Evolutionary conservation across 92 coral and sea anemone species (phyloP).

Genomic region (Zoanthus sociatus): DNA sequence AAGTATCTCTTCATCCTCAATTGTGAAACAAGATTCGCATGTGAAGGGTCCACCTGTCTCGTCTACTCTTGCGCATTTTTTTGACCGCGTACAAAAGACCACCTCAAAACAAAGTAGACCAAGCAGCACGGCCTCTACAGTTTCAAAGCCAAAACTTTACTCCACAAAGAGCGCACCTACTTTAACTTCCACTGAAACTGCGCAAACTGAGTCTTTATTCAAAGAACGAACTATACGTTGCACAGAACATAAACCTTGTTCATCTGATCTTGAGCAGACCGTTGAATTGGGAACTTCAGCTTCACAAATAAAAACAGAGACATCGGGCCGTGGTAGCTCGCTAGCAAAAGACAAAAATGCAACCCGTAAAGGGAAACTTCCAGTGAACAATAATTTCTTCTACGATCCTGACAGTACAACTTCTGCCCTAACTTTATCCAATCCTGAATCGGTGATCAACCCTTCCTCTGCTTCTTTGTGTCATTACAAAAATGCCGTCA

Average conservation of each 20-base stretch:
- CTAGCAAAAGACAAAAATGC: background rate
- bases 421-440: background rate
- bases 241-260: background rate
- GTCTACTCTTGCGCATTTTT: slow-evolving; percentile 16
- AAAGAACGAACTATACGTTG: background rate
- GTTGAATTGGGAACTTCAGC: background rate
- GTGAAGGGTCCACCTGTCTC: background rate
- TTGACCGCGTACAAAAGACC: slow-evolving; percentile 18
- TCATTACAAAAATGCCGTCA: background rate
- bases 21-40: background rate
- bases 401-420: slow-evolving; percentile 16
- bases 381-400: background rate
- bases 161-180: background rate
- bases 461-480: background rate
- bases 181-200: background rate
- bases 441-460: background rate
- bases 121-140: slow-evolving; percentile 8
- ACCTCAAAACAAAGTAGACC: background rate
- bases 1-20: background rate
- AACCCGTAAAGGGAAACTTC: slow-evolving; percentile 1
- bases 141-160: background rate
- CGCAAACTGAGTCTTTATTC: background rate
- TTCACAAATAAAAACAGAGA: background rate
- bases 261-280: background rate
- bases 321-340: background rate